Percentiles rank a stretch among this genome's conserved stretches.
These are phyloP conservation scores for Aleiodes sp. DNA, from an alignment of 1,140 invertebrate genomes.

Conservation along the genomic window DNA sequence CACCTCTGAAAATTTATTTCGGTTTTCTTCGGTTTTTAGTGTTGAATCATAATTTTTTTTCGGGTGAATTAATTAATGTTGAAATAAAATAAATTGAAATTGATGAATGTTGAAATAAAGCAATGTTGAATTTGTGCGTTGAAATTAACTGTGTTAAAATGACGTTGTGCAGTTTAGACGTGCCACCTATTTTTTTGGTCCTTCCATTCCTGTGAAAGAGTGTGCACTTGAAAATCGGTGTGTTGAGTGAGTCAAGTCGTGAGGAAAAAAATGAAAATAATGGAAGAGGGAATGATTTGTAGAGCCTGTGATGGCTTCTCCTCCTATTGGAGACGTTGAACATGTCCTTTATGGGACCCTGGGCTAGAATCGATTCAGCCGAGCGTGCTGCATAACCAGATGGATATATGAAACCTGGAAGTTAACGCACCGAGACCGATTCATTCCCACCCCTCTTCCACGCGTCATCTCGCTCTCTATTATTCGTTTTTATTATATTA, in stretches of 20 bases:
- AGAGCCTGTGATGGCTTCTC: not conserved
- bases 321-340: not conserved
- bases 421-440: conserved; percentile 60
- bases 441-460: conserved; percentile 4
- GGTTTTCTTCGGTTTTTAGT: too few species aligned
- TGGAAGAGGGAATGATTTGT: conserved; percentile 13
- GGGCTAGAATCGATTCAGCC: conserved; percentile 24
- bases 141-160: too few species aligned
- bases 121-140: too few species aligned
- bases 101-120: too few species aligned
- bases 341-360: conserved; percentile 8
- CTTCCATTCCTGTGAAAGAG: too few species aligned
- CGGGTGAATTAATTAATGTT: too few species aligned
- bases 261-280: conserved; percentile 18
- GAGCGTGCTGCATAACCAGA: conserved; percentile 50
- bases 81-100: too few species aligned
- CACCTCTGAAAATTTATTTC: too few species aligned
- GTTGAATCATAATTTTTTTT: too few species aligned
- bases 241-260: conserved; percentile 13
- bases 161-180: too few species aligned
- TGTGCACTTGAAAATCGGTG: conserved; percentile 1
- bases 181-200: too few species aligned
- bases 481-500: conserved; percentile 67
- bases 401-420: conserved; percentile 45
- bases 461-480: conserved; percentile 44